Evolutionary conservation across 1,140 invertebrate genomes (phyloP), one percentile per base, ranked within the genome.

Genomic region (Eumaeus atala): DNA sequence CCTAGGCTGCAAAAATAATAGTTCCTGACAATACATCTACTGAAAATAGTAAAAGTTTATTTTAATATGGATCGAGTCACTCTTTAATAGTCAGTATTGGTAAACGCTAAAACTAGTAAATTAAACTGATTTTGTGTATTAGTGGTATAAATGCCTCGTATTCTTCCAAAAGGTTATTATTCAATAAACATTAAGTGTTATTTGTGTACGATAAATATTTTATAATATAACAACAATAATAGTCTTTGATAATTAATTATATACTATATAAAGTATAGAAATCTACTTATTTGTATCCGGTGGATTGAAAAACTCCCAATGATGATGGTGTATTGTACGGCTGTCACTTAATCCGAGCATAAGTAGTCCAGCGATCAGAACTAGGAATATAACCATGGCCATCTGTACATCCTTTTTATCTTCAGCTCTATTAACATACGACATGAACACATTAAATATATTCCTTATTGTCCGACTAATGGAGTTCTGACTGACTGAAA

Each of bases 241-340:
- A 34, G 12, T 37, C 35, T 58, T 66, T 54, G 52, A 53, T 51
- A 50, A 61, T 54, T 54, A 61, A 54, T 51, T 54, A 21, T 38
- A 55, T 59, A 62, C 35, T 37, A 37, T 61, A 60, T 59, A 56
- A 48, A 53, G 42, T 12, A 51, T 47, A 36, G 10, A 4, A 12
- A 35, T 40, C 51, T 58, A 67, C 87, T 89, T 59, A 68, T 89
- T 56, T 8, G 66, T 71, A 48, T 86, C 79, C 18, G 92, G 93
- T 16, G 93, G 93, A 88, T 93, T 94, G 65, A 93, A 95, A 73
- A 92, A 95, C 74, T 95, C 94, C 94, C 94, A 95, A 64, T 91
- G 90, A 70, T 94, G 92, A 76, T 95, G 92, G 57, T 93, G 93
- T 37, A 95, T 89, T 14, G 92, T 92, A 59, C 90, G 90, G 33